A percentile compares a stretch with the other conserved stretches of the same genome.
phyloP scores from a whole-genome alignment of 92 coral and sea anemone species.

The Phenganax subtilis region DNA sequence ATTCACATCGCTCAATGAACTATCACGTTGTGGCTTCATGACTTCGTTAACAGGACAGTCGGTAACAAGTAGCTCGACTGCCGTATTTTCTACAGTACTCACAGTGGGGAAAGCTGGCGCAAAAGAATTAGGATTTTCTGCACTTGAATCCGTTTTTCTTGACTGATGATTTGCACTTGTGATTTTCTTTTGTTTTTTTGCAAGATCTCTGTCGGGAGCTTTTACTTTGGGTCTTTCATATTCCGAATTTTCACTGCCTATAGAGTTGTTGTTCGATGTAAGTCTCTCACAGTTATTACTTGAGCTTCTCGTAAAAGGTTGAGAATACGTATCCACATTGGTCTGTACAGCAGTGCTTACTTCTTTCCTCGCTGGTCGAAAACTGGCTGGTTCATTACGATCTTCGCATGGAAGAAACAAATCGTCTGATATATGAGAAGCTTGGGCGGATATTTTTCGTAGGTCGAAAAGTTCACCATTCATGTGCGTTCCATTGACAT shows the following conservation, averaged over 20 bases:
- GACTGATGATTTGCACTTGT: constrained; percentile 23
- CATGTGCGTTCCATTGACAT: constrained; percentile 55
- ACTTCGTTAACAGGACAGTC: constrained; percentile 10
- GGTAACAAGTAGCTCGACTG: constrained; percentile 19
- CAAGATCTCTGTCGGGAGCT: constrained; percentile 25
- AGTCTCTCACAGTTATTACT: constrained; percentile 27
- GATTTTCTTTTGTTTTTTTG: constrained; percentile 37
- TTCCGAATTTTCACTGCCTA: constrained; percentile 10
- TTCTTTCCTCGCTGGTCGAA: constrained; percentile 20
- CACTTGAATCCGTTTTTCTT: constrained; percentile 15
- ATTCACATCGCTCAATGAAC: constrained; percentile 31
- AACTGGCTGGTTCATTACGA: constrained; percentile 1
- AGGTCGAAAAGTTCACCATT: constrained; percentile 79
- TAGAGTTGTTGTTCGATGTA: constrained; percentile 34
- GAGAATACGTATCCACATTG: not conserved
- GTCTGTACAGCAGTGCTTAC: not conserved
- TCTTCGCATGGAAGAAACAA: constrained; percentile 8
- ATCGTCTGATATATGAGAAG: not conserved
- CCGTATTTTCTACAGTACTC: not conserved
- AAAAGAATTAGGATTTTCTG: constrained; percentile 15
- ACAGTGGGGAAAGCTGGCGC: not conserved
- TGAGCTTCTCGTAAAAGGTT: constrained; percentile 28
- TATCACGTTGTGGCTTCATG: constrained; percentile 19
- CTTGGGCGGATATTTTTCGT: constrained; percentile 65
- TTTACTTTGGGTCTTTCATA: constrained; percentile 23